Percentiles rank a stretch among this genome's conserved stretches.
These are phyloP conservation scores for Columbina picui DNA, from an alignment of 2,113 vertebrate genomes.

Conservation along the genomic window DNA sequence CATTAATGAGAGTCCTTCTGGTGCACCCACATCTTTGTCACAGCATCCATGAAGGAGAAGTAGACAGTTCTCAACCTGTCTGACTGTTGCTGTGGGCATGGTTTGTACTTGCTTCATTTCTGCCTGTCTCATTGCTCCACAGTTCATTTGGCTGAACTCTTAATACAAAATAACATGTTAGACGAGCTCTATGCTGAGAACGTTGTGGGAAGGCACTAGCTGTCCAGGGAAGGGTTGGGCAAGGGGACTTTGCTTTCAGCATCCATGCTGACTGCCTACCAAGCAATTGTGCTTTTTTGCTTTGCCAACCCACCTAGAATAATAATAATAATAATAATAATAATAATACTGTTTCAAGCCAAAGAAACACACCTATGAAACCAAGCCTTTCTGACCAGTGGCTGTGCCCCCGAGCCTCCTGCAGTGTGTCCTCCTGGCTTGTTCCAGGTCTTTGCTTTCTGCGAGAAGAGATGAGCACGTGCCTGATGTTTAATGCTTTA, in stretches of 20 bases:
- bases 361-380: slow-evolving; percentile 30
- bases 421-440: accelerated
- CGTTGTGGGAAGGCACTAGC: not conserved
- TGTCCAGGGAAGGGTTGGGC: not conserved
- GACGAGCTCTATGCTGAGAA: not conserved
- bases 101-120: slow-evolving; percentile 40
- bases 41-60: not conserved
- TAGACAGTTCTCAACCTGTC: slow-evolving; percentile 56
- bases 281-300: not conserved
- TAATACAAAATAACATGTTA: not conserved
- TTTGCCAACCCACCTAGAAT: not conserved
- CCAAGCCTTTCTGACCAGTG: not conserved
- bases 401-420: not conserved
- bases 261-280: not conserved
- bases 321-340: not conserved
- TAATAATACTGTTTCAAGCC: not conserved
- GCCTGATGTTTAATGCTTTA: not conserved
- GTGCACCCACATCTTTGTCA: not conserved
- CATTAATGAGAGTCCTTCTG: not conserved
- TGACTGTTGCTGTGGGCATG: slow-evolving; percentile 16
- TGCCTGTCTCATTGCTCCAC: slow-evolving; percentile 22
- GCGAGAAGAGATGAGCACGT: not conserved
- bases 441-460: not conserved
- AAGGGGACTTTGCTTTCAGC: slow-evolving; percentile 14
- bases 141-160: slow-evolving; percentile 51